Conservation (phyloP, 35 echinoderm and acorn worm genomes). For the Holothuria glaberrima region DNA sequence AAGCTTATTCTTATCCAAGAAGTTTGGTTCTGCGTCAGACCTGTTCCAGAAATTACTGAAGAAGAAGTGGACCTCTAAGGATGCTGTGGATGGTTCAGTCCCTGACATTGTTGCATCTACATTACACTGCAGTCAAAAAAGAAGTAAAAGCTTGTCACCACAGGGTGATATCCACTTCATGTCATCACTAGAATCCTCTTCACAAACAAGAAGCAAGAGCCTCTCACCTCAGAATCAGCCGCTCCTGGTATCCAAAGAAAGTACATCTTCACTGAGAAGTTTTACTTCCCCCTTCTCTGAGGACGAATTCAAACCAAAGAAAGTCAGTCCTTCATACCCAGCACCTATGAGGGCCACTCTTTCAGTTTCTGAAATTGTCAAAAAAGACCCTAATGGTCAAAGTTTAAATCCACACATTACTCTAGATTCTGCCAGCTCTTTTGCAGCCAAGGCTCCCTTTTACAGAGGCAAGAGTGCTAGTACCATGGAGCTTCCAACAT, state of each 20-base stretch:
- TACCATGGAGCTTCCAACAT: conserved; percentile 52
- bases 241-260: not conserved
- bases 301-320: conserved; percentile 6
- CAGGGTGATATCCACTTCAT: no score
- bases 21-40: conserved; percentile 93
- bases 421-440: conserved; percentile 12
- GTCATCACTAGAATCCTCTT: not conserved
- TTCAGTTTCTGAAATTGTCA: conserved; percentile 65
- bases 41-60: conserved; percentile 78
- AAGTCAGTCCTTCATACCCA: conserved; percentile 73
- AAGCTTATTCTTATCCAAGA: conserved; percentile 71
- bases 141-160: no score
- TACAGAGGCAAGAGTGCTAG: conserved; percentile 47
- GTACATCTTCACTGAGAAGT: not conserved
- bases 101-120: conserved; percentile 43
- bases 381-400: conserved; percentile 27
- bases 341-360: conserved; percentile 84
- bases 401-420: conserved; percentile 32
- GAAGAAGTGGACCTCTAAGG: conserved; percentile 53
- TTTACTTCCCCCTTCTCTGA: not conserved
- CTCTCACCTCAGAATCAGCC: conserved; percentile 10
- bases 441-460: not conserved
- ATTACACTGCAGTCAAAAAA: no score
- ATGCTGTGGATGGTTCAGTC: not conserved
- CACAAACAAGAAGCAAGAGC: conserved; percentile 11